Percentiles rank a stretch among this genome's conserved stretches.
Conservation (phyloP, 2,888 invertebrate species). For the Watsonalla cultraria region DNA sequence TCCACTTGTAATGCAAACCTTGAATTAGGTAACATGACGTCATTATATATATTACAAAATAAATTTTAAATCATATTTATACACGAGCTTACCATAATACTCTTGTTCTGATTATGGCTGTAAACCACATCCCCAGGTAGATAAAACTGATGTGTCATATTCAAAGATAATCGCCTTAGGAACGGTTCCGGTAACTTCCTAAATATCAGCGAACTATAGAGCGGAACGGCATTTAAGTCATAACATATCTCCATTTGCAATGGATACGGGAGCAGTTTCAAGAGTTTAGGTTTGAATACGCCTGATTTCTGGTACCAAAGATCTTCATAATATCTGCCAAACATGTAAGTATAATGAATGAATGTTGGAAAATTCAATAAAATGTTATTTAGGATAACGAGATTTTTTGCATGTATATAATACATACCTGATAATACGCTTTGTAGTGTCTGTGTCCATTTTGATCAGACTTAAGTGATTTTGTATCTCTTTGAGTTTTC, state of each 20-base stretch:
- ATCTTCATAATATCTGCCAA: conserved; percentile 67
- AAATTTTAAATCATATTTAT: conserved; percentile 6
- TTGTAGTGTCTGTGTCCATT: conserved; percentile 57
- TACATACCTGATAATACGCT: conserved; percentile 59
- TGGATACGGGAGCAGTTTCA: conserved; percentile 63
- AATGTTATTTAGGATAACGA: too few relatives aligned
- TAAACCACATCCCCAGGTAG: conserved; percentile 74
- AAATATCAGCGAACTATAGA: conserved; percentile 73
- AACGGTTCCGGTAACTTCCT: conserved; percentile 73
- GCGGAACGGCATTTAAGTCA: conserved; percentile 70
- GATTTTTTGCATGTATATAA: too few relatives aligned
- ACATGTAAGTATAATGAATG: neutral
- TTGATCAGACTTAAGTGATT: conserved; percentile 64
- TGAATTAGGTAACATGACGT: conserved; percentile 1
- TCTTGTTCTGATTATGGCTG: conserved; percentile 70
- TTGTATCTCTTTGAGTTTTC: conserved; percentile 61
- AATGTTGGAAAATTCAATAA: conserved; percentile 2
- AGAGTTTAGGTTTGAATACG: conserved; percentile 62
- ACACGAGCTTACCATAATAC: conserved; percentile 63
- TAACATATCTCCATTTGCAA: conserved; percentile 74
- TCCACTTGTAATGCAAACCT: conserved; percentile 73
- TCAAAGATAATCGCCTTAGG: conserved; percentile 67
- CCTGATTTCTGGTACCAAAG: conserved; percentile 76
- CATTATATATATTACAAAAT: conserved; percentile 1
- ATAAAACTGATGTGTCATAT: conserved; percentile 75